phyloP scores from a whole-genome alignment of 1,140 invertebrate genomes.

The Proctacanthus coquilletti region DNA sequence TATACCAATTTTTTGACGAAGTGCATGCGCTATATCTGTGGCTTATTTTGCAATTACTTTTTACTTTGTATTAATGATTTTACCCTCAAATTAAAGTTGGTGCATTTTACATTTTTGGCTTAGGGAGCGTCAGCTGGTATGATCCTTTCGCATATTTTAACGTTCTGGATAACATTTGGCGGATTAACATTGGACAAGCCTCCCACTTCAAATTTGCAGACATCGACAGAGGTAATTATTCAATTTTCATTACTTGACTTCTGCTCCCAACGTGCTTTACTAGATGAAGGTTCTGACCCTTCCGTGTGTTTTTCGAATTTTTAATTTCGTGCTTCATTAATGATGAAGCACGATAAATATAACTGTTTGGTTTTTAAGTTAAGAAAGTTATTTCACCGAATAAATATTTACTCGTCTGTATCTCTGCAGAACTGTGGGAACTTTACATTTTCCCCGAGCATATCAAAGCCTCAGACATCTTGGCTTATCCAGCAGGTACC shows the following conservation, averaged over 20 bases:
- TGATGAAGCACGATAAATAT: no score
- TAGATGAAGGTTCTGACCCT: no score
- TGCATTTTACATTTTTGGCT: no score
- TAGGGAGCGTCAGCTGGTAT: conserved; percentile 49
- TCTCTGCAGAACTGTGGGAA: conserved; percentile 39
- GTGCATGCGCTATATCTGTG: no score
- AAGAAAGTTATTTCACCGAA: no score
- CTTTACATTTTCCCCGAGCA: conserved; percentile 39
- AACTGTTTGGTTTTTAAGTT: no score
- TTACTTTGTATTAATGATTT: no score
- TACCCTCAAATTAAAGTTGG: no score
- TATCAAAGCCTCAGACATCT: conserved; percentile 14
- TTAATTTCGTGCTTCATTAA: no score
- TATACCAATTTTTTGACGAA: no score
- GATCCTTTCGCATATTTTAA: conserved; percentile 44
- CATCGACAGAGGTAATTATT: conserved; percentile 34
- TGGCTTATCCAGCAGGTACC: conserved; percentile 1
- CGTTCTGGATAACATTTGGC: conserved; percentile 49
- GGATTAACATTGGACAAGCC: conserved; percentile 35
- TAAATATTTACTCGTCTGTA: background rate
- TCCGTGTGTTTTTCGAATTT: no score
- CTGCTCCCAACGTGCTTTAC: background rate
- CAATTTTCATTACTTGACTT: background rate
- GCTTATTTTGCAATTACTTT: no score
- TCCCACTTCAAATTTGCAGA: conserved; percentile 16